These are phyloP conservation scores for Hoplodrina blanda DNA, from an alignment of 2,888 invertebrate species.

Conservation along the genomic window DNA sequence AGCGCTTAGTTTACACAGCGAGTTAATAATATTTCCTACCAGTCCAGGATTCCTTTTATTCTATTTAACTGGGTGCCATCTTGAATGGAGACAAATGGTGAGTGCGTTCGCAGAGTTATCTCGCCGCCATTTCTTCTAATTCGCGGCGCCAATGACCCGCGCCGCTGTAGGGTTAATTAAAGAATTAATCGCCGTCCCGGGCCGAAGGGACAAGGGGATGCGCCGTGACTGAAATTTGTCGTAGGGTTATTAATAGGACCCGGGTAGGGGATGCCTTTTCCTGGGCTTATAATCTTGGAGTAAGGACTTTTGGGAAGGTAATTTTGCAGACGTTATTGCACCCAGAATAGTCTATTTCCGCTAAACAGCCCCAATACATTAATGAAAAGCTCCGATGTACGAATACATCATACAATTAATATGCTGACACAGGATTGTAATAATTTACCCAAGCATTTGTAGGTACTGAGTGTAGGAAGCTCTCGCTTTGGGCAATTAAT, in stretches of 20 bases:
- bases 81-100: conserved; percentile 82
- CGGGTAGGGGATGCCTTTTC: conserved; percentile 21
- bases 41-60: conserved; percentile 56
- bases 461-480: conserved; percentile 9
- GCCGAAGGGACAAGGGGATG: conserved; percentile 67
- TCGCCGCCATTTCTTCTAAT: conserved; percentile 84
- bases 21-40: conserved; percentile 60
- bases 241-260: conserved; percentile 70
- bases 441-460: conserved; percentile 28
- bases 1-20: conserved; percentile 30
- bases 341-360: conserved; percentile 1
- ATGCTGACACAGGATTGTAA: background rate
- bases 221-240: conserved; percentile 80
- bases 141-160: conserved; percentile 77
- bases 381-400: background rate
- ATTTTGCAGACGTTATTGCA: conserved; percentile 27
- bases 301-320: conserved; percentile 24
- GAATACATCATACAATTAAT: background rate
- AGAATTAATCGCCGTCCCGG: conserved; percentile 81
- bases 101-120: conserved; percentile 76
- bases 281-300: conserved; percentile 21
- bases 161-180: conserved; percentile 84
- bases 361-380: conserved; percentile 6
- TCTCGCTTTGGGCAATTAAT: conserved; percentile 36
- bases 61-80: conserved; percentile 59